Percentiles rank a stretch among this genome's conserved stretches.
Conservation (phyloP, 2,113 vertebrate species). For the Seriola dumerili region DNA sequence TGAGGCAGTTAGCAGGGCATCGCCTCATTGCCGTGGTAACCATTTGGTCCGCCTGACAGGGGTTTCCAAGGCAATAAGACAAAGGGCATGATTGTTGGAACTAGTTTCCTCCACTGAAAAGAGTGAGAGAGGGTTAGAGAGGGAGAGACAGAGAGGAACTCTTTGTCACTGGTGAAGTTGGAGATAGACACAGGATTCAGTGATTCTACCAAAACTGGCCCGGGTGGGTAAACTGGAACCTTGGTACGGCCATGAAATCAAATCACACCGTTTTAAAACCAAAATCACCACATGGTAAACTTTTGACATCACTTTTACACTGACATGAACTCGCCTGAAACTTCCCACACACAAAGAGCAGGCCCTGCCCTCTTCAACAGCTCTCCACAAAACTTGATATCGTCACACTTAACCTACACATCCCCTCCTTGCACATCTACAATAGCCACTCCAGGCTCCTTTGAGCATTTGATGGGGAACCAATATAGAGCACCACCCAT, state of each 20-base stretch:
- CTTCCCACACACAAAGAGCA: not conserved
- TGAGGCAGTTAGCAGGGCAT: constrained; percentile 82
- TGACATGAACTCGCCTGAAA: not conserved
- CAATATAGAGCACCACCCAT: constrained; percentile 38
- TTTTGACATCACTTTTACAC: not conserved
- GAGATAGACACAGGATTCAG: constrained; percentile 82
- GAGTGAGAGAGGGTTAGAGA: constrained; percentile 66
- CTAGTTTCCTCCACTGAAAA: constrained; percentile 79
- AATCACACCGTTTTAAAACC: constrained; percentile 18
- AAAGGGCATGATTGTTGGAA: constrained; percentile 84
- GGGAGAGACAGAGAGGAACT: constrained; percentile 71
- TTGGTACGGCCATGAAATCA: constrained; percentile 50
- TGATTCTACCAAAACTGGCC: constrained; percentile 76
- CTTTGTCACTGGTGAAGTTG: constrained; percentile 84
- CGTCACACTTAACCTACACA: constrained; percentile 54
- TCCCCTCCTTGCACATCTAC: constrained; percentile 37
- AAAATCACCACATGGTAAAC: not conserved
- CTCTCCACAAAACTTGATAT: constrained; percentile 31
- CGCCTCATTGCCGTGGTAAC: constrained; percentile 83
- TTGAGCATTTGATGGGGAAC: constrained; percentile 36
- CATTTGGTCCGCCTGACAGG: constrained; percentile 79
- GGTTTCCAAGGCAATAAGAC: constrained; percentile 84
- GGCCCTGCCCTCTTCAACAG: not conserved
- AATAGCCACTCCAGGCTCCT: constrained; percentile 57
- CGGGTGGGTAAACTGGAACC: constrained; percentile 50